Conservation (phyloP, 2,888 invertebrate species). For the Drosophila testacea region DNA sequence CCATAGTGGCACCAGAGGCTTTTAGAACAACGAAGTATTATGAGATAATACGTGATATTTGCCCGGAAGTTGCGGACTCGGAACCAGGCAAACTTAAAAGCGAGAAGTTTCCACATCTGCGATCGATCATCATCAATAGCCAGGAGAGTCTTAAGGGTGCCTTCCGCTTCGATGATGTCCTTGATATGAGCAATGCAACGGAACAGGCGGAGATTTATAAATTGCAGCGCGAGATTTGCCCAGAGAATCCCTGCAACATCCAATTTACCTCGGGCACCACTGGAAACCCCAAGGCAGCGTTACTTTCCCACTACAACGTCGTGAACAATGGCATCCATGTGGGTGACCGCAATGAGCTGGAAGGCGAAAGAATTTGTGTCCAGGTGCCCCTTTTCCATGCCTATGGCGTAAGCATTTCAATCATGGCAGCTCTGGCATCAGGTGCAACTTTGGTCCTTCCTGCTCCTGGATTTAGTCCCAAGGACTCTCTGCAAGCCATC, state of each 20-base stretch:
- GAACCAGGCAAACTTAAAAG: slow-evolving; percentile 86
- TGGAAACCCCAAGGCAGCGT: slow-evolving; percentile 90
- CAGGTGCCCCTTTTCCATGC: slow-evolving; percentile 94
- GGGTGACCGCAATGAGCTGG: slow-evolving; percentile 86
- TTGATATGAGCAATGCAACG: slow-evolving; percentile 67
- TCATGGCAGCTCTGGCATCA: slow-evolving; percentile 87
- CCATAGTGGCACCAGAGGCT: slow-evolving; percentile 88
- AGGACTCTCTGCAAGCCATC: slow-evolving; percentile 88
- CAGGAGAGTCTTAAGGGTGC: slow-evolving; percentile 85
- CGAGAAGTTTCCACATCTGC: slow-evolving; percentile 86
- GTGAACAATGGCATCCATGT: slow-evolving; percentile 91
- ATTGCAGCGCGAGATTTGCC: slow-evolving; percentile 87
- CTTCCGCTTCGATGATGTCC: slow-evolving; percentile 85
- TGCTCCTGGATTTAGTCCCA: slow-evolving; percentile 87
- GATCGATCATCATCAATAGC: slow-evolving; percentile 87
- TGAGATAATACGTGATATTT: slow-evolving; percentile 87
- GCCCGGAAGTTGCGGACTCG: slow-evolving; percentile 86
- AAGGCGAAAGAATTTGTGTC: slow-evolving; percentile 85
- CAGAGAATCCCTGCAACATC: slow-evolving; percentile 90
- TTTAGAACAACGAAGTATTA: slow-evolving; percentile 90
- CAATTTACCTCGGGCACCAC: slow-evolving; percentile 95
- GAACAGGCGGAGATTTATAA: slow-evolving; percentile 60
- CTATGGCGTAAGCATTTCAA: slow-evolving; percentile 89
- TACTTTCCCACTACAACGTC: slow-evolving; percentile 89
- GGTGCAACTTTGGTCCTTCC: slow-evolving; percentile 89